Conservation (phyloP, 2,888 invertebrate species). For the Volucella inflata region DNA sequence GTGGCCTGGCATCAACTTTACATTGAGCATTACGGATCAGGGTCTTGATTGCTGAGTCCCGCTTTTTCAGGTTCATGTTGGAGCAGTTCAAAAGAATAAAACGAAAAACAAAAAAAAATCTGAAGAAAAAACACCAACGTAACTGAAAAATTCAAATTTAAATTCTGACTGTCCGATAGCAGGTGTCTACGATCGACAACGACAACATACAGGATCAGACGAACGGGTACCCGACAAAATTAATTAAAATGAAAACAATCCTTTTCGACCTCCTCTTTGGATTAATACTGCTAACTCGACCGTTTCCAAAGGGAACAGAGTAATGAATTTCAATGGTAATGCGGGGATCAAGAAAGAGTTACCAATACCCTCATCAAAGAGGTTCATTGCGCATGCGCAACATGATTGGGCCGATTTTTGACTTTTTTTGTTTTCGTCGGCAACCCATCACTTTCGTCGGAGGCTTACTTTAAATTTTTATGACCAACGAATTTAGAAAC, state of each 20-base stretch:
- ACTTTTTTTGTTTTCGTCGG: conserved; percentile 45
- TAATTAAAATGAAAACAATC: conserved; percentile 62
- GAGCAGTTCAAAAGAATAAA: conserved; percentile 9
- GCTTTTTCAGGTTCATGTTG: conserved; percentile 31
- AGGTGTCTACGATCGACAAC: conserved; percentile 50
- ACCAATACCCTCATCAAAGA: conserved; percentile 37
- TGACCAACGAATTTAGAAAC: conserved; percentile 33
- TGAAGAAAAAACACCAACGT: conserved; percentile 4
- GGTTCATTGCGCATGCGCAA: conserved; percentile 67
- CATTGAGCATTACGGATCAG: conserved; percentile 41
- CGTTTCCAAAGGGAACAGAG: conserved; percentile 14
- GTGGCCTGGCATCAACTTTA: conserved; percentile 53
- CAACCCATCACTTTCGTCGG: not conserved
- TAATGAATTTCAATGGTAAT: conserved; percentile 59
- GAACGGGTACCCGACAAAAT: conserved; percentile 15
- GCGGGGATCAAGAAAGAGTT: not conserved
- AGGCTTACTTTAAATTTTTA: conserved; percentile 29
- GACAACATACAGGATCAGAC: conserved; percentile 7
- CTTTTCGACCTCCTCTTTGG: conserved; percentile 18
- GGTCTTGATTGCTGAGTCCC: conserved; percentile 23
- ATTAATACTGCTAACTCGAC: not conserved
- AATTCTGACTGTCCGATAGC: conserved; percentile 41
- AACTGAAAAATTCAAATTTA: not conserved
- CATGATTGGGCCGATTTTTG: conserved; percentile 53
- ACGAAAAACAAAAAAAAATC: conserved; percentile 1